phyloP scores from a whole-genome alignment of 1,140 invertebrate genomes.

The Lepidotrigona ventralis region DNA sequence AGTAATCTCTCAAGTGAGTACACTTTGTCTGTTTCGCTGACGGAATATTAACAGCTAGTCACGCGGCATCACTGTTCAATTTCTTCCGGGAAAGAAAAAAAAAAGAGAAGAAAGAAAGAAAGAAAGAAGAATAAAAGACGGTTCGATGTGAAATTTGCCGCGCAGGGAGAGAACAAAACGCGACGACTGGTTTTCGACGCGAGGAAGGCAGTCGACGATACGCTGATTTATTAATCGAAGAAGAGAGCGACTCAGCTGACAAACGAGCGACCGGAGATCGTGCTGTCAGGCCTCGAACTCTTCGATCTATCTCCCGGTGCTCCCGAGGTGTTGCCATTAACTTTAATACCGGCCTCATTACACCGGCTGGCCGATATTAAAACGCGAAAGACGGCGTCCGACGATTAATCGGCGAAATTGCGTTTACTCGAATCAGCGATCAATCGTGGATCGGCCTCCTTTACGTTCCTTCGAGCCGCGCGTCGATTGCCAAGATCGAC shows the following conservation, averaged over 20 bases:
- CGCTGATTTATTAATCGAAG: conserved; percentile 39
- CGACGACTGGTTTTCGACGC: conserved; percentile 26
- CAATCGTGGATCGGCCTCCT: conserved; percentile 27
- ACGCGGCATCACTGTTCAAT: too few relatives aligned
- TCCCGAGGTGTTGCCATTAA: conserved; percentile 46
- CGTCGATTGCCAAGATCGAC: conserved; percentile 18
- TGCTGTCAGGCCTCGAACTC: conserved; percentile 36
- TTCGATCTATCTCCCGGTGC: conserved; percentile 44
- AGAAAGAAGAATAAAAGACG: too few relatives aligned
- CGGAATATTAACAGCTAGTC: too few relatives aligned
- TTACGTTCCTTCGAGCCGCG: conserved; percentile 28
- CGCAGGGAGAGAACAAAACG: not conserved
- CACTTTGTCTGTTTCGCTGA: too few relatives aligned
- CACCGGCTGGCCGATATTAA: conserved; percentile 43
- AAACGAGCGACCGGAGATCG: conserved; percentile 38
- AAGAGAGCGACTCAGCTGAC: not conserved
- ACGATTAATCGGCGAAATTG: conserved; percentile 54
- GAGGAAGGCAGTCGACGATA: conserved; percentile 17
- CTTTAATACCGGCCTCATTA: conserved; percentile 52
- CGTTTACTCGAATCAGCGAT: conserved; percentile 43
- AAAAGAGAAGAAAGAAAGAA: too few relatives aligned
- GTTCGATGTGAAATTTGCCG: not conserved
- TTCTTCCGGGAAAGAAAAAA: too few relatives aligned
- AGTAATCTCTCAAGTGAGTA: too few relatives aligned
- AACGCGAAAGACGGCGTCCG: conserved; percentile 11